A percentile compares a stretch with the other conserved stretches of the same genome.
Evolutionary conservation across 2,888 invertebrate genomes (phyloP).

Genomic region (Lordiphosa andalusiaca): DNA sequence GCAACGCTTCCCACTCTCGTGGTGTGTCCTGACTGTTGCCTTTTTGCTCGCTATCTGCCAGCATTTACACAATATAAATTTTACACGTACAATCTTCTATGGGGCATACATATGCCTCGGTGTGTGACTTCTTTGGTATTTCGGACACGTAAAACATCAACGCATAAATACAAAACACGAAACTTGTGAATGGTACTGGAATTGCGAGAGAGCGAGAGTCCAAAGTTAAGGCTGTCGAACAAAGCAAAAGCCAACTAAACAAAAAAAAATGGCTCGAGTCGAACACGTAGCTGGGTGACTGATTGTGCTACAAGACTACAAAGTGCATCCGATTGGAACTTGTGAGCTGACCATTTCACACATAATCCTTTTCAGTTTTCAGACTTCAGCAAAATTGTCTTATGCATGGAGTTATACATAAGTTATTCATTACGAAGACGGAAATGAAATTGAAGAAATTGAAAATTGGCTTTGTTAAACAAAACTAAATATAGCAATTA

Average conservation of each 20-base stretch:
- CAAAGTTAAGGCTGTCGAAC: slow-evolving; percentile 38
- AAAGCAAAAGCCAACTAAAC: slow-evolving; percentile 1
- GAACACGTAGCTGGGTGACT: slow-evolving; percentile 35
- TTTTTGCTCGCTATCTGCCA: slow-evolving; percentile 28
- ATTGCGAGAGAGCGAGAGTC: slow-evolving; percentile 30
- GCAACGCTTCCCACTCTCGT: neutral
- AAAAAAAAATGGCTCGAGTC: slow-evolving; percentile 10
- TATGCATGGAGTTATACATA: no score
- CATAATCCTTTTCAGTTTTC: no score
- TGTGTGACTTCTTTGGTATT: slow-evolving; percentile 50
- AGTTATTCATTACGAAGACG: no score
- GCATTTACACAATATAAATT: slow-evolving; percentile 65
- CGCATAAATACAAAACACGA: slow-evolving; percentile 63
- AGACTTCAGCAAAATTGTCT: no score
- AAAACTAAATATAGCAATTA: no score
- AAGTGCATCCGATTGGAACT: slow-evolving; percentile 32
- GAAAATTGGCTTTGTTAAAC: no score
- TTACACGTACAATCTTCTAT: slow-evolving; percentile 46
- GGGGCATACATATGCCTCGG: slow-evolving; percentile 11
- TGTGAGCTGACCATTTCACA: slow-evolving; percentile 2
- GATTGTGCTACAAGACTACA: slow-evolving; percentile 30
- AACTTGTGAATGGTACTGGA: slow-evolving; percentile 29
- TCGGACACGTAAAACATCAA: slow-evolving; percentile 74
- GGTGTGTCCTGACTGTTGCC: slow-evolving; percentile 28
- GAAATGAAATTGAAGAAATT: no score